phyloP scores from a whole-genome alignment of 1,140 invertebrate genomes.

The Bombus superbus region DNA sequence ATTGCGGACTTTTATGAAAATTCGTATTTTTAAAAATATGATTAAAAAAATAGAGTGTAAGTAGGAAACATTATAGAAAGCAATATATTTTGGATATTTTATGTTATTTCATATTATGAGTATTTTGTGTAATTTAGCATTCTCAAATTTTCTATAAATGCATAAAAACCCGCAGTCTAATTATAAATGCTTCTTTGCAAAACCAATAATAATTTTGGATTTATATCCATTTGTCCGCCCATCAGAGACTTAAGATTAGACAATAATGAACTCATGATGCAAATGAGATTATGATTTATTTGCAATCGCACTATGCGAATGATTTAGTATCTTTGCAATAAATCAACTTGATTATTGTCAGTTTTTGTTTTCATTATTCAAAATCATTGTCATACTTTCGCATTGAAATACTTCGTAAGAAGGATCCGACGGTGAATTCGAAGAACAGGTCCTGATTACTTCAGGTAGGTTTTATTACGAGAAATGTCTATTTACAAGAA shows the following conservation, averaged over 20 bases:
- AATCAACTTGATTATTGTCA: constrained; percentile 33
- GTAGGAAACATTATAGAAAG: too few species aligned
- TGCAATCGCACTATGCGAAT: background rate
- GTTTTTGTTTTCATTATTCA: background rate
- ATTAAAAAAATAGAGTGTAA: too few species aligned
- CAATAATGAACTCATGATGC: background rate
- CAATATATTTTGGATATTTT: too few species aligned
- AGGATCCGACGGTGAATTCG: background rate
- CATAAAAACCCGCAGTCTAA: too few species aligned
- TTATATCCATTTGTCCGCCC: too few species aligned
- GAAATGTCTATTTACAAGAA: constrained; percentile 79
- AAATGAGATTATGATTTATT: constrained; percentile 15
- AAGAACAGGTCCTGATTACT: constrained; percentile 20
- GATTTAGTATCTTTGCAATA: constrained; percentile 6
- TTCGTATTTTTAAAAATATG: too few species aligned
- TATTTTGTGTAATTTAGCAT: too few species aligned
- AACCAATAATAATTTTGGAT: too few species aligned
- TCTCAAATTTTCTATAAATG: too few species aligned
- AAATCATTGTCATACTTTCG: background rate
- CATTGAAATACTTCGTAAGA: background rate
- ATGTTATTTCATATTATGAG: too few species aligned
- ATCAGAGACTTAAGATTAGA: constrained; percentile 1
- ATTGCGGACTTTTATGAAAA: too few species aligned
- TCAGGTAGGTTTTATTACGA: constrained; percentile 77
- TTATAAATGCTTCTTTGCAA: too few species aligned